Percentiles rank a stretch among this genome's conserved stretches.
phyloP scores from a whole-genome alignment of 2,113 vertebrate species.

The Caloenas nicobarica region DNA sequence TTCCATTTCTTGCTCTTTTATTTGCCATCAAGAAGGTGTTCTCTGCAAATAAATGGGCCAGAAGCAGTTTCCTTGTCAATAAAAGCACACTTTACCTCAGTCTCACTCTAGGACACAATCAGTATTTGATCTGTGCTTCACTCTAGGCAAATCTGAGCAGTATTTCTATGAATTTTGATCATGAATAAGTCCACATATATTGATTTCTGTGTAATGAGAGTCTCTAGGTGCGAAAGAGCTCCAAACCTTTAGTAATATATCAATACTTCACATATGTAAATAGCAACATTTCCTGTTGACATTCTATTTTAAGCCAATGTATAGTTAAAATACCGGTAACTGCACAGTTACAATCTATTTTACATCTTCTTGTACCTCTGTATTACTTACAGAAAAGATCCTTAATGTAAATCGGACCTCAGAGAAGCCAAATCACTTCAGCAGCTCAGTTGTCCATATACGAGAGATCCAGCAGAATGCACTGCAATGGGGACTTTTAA shows the following conservation, averaged over 20 bases:
- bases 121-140: not conserved
- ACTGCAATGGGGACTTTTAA: not conserved
- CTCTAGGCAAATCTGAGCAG: not conserved
- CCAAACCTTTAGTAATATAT: not conserved
- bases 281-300: not conserved
- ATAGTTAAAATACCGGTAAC: not conserved
- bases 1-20: not conserved
- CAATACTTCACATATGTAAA: not conserved
- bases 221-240: not conserved
- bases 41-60: not conserved
- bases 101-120: not conserved
- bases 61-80: not conserved
- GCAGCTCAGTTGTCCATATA: not conserved
- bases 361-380: not conserved
- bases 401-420: not conserved
- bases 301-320: not conserved
- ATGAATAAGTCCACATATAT: not conserved
- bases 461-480: not conserved
- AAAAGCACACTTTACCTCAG: not conserved
- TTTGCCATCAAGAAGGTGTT: not conserved
- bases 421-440: not conserved
- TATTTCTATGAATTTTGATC: not conserved
- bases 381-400: not conserved
- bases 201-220: not conserved
- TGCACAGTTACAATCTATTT: not conserved